These are phyloP conservation scores for Bovichtus variegatus DNA, from an alignment of 2,797 vertebrate genomes.

Conservation along the genomic window DNA sequence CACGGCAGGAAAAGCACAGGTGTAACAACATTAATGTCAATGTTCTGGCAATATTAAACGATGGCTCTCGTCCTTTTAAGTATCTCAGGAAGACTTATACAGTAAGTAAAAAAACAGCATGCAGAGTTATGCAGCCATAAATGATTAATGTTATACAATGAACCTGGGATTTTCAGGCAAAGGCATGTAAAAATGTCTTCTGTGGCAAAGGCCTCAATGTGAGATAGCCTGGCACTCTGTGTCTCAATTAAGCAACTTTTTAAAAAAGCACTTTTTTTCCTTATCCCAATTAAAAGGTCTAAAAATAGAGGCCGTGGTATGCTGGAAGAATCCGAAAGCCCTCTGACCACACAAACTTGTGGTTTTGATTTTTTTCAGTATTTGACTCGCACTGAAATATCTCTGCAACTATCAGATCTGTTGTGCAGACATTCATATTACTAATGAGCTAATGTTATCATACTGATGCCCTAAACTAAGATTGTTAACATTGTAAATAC, in stretches of 20 bases:
- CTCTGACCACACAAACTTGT: not conserved
- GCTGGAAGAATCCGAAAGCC: not conserved
- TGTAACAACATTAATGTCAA: not conserved
- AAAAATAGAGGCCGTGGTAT: conserved; percentile 13
- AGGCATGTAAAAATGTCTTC: not conserved
- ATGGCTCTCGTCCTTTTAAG: conserved; percentile 8
- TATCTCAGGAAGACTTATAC: conserved; percentile 19
- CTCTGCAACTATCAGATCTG: not conserved
- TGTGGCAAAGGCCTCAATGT: conserved; percentile 3
- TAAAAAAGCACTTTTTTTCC: not conserved
- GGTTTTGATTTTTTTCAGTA: not conserved
- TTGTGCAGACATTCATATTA: not conserved
- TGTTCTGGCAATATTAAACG: not conserved
- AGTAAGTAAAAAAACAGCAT: conserved; percentile 25
- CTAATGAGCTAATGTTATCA: not conserved
- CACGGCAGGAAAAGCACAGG: not conserved
- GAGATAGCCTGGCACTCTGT: not conserved
- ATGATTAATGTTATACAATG: conserved; percentile 22
- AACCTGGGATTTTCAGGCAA: conserved; percentile 36
- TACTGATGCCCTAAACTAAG: not conserved
- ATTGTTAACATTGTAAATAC: not conserved
- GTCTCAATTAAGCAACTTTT: not conserved
- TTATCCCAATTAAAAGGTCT: not conserved
- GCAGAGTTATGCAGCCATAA: conserved; percentile 18
- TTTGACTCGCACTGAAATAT: not conserved